Percentiles rank a stretch among this genome's conserved stretches.
phyloP scores from a whole-genome alignment of 2,888 invertebrate species.

The Holacanthella duospinosa region DNA sequence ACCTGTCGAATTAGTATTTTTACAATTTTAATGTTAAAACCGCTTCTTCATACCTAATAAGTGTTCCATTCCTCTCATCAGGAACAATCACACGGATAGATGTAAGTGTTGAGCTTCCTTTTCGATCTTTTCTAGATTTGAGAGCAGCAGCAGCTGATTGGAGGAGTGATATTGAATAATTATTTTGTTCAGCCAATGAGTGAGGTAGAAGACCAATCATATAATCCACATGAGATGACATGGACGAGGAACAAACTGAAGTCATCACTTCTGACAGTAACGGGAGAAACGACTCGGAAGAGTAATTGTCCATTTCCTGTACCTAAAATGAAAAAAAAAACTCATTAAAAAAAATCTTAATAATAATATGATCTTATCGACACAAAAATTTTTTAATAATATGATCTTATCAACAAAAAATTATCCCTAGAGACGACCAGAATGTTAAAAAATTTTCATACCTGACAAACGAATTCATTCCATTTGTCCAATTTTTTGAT shows the following conservation, averaged over 20 bases:
- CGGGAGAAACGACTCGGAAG: constrained; percentile 82
- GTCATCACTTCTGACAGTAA: constrained; percentile 54
- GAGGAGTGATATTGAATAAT: constrained; percentile 85
- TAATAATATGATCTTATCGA: no score
- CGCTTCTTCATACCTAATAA: constrained; percentile 47
- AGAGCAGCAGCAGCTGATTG: constrained; percentile 62
- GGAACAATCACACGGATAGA: constrained; percentile 60
- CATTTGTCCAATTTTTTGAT: constrained; percentile 35
- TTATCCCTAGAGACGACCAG: no score
- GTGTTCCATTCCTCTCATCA: constrained; percentile 83
- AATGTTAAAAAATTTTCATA: constrained; percentile 9
- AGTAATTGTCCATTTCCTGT: constrained; percentile 53
- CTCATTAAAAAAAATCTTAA: background rate
- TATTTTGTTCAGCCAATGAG: constrained; percentile 82
- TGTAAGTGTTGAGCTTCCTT: constrained; percentile 30
- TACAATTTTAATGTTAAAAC: background rate
- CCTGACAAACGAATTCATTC: constrained; percentile 37
- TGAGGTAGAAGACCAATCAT: constrained; percentile 90
- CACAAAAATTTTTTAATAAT: background rate
- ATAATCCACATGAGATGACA: constrained; percentile 62
- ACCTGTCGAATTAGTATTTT: background rate
- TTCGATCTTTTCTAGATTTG: constrained; percentile 25
- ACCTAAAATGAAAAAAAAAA: constrained; percentile 49
- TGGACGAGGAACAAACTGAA: constrained; percentile 21
- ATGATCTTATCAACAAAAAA: background rate